A percentile compares a stretch with the other conserved stretches of the same genome.
These are phyloP conservation scores for Atherix ibis DNA, from an alignment of 2,888 invertebrate species.

Conservation along the genomic window DNA sequence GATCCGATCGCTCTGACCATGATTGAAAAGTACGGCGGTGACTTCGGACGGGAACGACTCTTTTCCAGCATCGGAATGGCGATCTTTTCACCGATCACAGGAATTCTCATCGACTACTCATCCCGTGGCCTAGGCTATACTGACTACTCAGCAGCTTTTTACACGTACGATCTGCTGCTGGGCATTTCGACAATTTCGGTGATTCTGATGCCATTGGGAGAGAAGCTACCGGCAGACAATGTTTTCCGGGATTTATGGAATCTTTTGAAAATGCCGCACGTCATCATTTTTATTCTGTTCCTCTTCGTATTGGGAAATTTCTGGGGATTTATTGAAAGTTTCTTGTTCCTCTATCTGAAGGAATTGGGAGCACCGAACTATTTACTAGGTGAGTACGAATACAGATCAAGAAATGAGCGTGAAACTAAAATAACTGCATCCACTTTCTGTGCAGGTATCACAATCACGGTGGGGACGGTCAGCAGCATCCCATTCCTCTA, in stretches of 20 bases:
- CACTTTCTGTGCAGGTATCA: conserved; percentile 49
- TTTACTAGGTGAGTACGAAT: conserved; percentile 56
- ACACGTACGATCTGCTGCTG: conserved; percentile 58
- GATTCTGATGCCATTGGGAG: conserved; percentile 61
- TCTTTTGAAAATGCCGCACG: conserved; percentile 61
- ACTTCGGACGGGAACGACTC: conserved; percentile 64
- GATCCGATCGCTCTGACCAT: conserved; percentile 76
- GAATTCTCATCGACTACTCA: conserved; percentile 53
- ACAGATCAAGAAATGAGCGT: background rate
- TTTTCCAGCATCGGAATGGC: conserved; percentile 74
- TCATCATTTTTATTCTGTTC: conserved; percentile 65
- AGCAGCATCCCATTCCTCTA: conserved; percentile 74
- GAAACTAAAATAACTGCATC: background rate
- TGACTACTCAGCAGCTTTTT: conserved; percentile 79
- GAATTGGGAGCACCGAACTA: conserved; percentile 73
- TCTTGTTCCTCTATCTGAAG: conserved; percentile 69
- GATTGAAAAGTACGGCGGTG: conserved; percentile 70
- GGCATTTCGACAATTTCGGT: conserved; percentile 57
- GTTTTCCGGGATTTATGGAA: conserved; percentile 58
- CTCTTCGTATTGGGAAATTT: conserved; percentile 69
- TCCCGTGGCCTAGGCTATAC: conserved; percentile 48
- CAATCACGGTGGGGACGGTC: conserved; percentile 69
- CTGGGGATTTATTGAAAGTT: conserved; percentile 82
- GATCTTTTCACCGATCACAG: conserved; percentile 64
- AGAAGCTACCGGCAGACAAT: conserved; percentile 62